These are phyloP conservation scores for Exephanes ischioxanthus DNA, from an alignment of 2,888 invertebrate species.

Conservation along the genomic window DNA sequence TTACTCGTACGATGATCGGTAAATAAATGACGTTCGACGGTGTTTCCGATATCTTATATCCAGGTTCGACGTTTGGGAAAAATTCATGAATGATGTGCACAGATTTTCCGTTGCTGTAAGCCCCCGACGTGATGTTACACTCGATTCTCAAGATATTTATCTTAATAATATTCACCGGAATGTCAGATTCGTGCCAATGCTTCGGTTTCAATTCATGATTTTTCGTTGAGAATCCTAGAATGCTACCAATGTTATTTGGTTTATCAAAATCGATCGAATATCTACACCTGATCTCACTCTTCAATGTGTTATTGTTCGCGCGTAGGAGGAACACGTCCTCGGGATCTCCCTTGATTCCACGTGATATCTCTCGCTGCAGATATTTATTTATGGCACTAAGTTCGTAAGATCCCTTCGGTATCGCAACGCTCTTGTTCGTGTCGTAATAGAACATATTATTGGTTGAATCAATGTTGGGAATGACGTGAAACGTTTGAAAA, in stretches of 20 bases:
- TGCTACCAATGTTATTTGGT: not conserved
- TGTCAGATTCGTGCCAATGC: not conserved
- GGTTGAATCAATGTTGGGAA: constrained; percentile 59
- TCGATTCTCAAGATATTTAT: constrained; percentile 9
- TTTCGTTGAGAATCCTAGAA: constrained; percentile 1
- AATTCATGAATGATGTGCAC: constrained; percentile 14
- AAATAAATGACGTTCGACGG: constrained; percentile 70
- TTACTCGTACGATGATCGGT: constrained; percentile 57
- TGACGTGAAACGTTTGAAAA: constrained; percentile 58
- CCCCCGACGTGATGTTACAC: not conserved
- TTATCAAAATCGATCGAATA: constrained; percentile 10
- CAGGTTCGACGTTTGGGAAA: constrained; percentile 69
- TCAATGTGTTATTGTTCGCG: constrained; percentile 20
- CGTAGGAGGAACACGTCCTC: constrained; percentile 3
- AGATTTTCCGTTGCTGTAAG: not conserved
- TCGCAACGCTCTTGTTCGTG: constrained; percentile 23
- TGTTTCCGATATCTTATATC: constrained; percentile 78
- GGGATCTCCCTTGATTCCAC: not conserved
- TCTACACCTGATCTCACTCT: constrained; percentile 20
- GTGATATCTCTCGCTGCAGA: constrained; percentile 26
- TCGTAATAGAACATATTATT: constrained; percentile 27
- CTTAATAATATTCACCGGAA: not conserved
- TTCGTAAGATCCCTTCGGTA: constrained; percentile 65
- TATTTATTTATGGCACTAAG: constrained; percentile 53
- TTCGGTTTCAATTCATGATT: not conserved